Percentiles rank a stretch among this genome's conserved stretches.
phyloP scores from a whole-genome alignment of 37 sponge, comb jelly and placozoan genomes.

The Haliclona indistincta region DNA sequence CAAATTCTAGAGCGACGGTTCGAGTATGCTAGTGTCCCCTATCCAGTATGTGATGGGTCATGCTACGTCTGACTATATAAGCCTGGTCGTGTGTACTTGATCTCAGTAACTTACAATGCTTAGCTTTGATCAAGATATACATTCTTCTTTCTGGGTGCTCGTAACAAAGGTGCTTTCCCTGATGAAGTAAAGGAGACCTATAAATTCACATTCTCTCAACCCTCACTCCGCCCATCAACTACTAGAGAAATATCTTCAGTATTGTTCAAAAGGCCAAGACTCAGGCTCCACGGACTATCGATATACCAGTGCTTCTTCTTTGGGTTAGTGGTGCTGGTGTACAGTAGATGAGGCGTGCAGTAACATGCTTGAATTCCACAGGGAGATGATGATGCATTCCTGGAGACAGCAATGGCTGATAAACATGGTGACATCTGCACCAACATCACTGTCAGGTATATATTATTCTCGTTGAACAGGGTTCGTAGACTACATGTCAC shows the following conservation, averaged over 20 bases:
- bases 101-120: too few relatives aligned
- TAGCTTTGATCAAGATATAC: too few relatives aligned
- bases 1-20: too few relatives aligned
- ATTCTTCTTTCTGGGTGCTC: conserved; percentile 36
- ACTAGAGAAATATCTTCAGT: conserved; percentile 46
- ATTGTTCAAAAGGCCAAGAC: neutral
- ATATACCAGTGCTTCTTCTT: conserved; percentile 2
- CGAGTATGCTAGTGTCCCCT: too few relatives aligned
- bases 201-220: conserved; percentile 74
- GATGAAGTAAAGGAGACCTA: conserved; percentile 61
- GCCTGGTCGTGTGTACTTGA: too few relatives aligned
- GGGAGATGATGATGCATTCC: conserved; percentile 26
- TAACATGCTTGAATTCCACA: too few relatives aligned
- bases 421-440: neutral
- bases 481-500: too few relatives aligned
- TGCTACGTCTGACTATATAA: too few relatives aligned
- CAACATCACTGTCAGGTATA: conserved; percentile 30
- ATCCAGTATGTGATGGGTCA: too few relatives aligned
- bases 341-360: too few relatives aligned
- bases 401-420: conserved; percentile 34
- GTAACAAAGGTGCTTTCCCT: conserved; percentile 51
- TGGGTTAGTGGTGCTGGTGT: conserved; percentile 11
- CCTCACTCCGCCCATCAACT: conserved; percentile 76
- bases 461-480: too few relatives aligned
- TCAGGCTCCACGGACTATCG: neutral